Evolutionary conservation across 2,113 vertebrate species (phyloP), one percentile per base, ranked within the genome.

Genomic region (Brachionichthys hirsutus): DNA sequence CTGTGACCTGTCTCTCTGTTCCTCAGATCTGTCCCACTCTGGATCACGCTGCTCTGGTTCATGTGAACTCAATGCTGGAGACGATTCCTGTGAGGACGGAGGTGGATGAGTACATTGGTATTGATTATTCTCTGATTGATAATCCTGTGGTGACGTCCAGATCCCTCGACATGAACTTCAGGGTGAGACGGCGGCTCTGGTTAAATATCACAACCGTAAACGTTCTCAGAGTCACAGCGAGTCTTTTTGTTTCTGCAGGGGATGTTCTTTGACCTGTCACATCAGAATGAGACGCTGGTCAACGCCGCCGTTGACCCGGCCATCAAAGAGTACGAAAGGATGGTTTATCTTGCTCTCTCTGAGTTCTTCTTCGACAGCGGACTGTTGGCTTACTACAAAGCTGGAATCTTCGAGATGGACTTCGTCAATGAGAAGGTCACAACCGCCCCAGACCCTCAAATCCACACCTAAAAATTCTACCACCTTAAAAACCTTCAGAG

Each of bases 311-410:
- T 91, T 11, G 91, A 93, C 54, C 95, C 94, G 0, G 71, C 93
- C 22, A 84, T 98, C 80, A 89, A 79, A 36, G 92, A 95, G 67
- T 92, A 92, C 0, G 90, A 95, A 49, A 88, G 94, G 20, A 99
- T 99, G 97, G 93, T 98, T 15, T 98, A 98, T 0, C 82, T 97
- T 3, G 93, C 93, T 6, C 92, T 98, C 63, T 98, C 96, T 0
- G 96, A 99, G 82, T 95, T 92, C 81, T 99, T 99, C 87, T 98
- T 99, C 0, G 95, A 99, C 78, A 95, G 95, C 0, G 96, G 94
- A 10, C 89, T 99, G 91, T 92, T 90, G 0, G 81, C 95, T 0
- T 98, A 98, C 85, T 96, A 90, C 90, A 91, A 52, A 58, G 94
- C 93, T 0, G 93, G 92, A 0, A 80, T 93, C 16, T 91, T 98